Evolutionary conservation across 1,140 invertebrate species (phyloP), one percentile per base, ranked within the genome.

Genomic region (Sweltsa coloradensis): DNA sequence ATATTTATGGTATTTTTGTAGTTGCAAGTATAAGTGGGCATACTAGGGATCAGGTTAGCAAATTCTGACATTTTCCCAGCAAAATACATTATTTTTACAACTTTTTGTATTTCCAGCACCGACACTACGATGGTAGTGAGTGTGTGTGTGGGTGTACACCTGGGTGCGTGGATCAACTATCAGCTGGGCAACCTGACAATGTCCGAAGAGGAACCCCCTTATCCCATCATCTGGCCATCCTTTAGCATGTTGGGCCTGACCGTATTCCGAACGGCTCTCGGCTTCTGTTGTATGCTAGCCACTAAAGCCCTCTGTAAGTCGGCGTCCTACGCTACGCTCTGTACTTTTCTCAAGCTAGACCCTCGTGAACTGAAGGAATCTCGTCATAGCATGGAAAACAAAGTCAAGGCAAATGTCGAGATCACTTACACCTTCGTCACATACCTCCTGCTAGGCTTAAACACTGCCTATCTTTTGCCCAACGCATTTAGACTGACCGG

Each of bases 101-200:
- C 36, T 31, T 44, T 52, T 54, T 44, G 54, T 46, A 53, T 55
- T 74, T 73, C 21, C 62, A 88, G 89, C 60, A 85, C 86, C 22
- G 89, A 94, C 62, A 90, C 89, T 1, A 79, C 85, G 6, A 80
- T 88, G 67, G 83, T 90, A 42, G 66, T 92, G 36, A 83, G 81
- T 19, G 81, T 88, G 5, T 80, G 78, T 49, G 76, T 79, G n/a
- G 89, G 89, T 29, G 69, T 89, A 41, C 72, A 83, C 37, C 64
- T 76, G 6, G 89, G 87, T n/a, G 74, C 84, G 2, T 92, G 88
- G 86, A 65, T 85, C 4, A 88, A 89, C 67, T 89, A 80, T 61
- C 82, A 81, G 60, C 69, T 79, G 14, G 84, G 85, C 22, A 68
- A 77, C 47, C 77, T 87, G 66, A 59, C 62, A 7, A 67, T 71